Conservation (phyloP, 2,888 invertebrate species). For the Cantharis rufa region DNA sequence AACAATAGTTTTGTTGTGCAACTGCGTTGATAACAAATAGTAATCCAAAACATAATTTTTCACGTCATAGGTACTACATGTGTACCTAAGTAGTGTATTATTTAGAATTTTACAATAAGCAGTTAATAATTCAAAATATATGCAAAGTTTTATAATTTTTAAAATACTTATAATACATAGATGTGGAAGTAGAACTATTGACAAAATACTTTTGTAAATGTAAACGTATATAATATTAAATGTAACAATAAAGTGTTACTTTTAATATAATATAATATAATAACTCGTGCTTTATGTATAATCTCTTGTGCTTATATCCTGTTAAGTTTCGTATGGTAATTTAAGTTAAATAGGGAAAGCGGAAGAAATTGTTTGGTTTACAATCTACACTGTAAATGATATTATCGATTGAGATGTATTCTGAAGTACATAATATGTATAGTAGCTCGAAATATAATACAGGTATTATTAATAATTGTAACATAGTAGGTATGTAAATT, state of each 20-base stretch:
- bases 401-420: neutral
- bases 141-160: no score
- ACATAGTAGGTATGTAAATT: neutral
- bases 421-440: neutral
- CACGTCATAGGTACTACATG: no score
- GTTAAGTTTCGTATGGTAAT: neutral
- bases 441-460: neutral
- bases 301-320: neutral
- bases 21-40: no score
- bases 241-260: neutral
- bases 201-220: neutral
- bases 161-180: no score
- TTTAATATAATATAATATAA: neutral
- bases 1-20: no score
- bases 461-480: neutral
- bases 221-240: neutral
- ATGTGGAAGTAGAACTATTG: neutral
- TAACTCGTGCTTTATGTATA: neutral
- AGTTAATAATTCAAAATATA: no score
- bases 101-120: no score
- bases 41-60: no score
- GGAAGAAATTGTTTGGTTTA: neutral
- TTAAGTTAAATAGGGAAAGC: neutral
- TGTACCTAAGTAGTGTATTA: no score
- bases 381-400: neutral